A percentile compares a stretch with the other conserved stretches of the same genome.
These are phyloP conservation scores for Diarsia dahlii DNA, from an alignment of 2,888 invertebrate species.

Conservation along the genomic window DNA sequence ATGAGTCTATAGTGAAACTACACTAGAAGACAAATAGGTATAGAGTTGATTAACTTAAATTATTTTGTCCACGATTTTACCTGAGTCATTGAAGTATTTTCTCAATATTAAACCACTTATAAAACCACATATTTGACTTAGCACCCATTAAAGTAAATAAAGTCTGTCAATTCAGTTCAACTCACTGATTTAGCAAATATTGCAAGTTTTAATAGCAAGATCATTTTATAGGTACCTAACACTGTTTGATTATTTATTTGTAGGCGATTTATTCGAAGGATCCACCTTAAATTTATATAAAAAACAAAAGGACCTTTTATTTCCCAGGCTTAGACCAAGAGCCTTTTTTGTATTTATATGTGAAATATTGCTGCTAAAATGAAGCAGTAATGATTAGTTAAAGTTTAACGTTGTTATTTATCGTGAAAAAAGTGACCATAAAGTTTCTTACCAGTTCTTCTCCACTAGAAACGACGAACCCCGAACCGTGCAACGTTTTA, in stretches of 20 bases:
- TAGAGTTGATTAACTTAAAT: not conserved
- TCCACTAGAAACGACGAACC: too few relatives aligned
- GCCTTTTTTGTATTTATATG: not conserved
- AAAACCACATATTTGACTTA: not conserved
- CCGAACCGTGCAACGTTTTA: too few relatives aligned
- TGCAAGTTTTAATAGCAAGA: conserved; percentile 8
- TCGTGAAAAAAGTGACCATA: too few relatives aligned
- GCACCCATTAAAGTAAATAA: conserved; percentile 16
- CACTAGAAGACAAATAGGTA: not conserved
- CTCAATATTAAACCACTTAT: not conserved
- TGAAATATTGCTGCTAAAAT: not conserved
- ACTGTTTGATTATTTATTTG: conserved; percentile 1
- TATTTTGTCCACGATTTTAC: not conserved
- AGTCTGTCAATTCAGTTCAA: conserved; percentile 23
- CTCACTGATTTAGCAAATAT: conserved; percentile 26
- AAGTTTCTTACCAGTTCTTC: too few relatives aligned
- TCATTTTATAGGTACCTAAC: conserved; percentile 5
- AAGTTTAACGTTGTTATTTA: too few relatives aligned
- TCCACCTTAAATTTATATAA: not conserved
- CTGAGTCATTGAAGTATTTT: not conserved
- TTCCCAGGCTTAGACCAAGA: too few relatives aligned
- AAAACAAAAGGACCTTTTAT: too few relatives aligned
- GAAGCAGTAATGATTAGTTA: too few relatives aligned
- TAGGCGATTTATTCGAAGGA: not conserved
- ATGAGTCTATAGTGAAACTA: too few relatives aligned